A percentile compares a stretch with the other conserved stretches of the same genome.
Conservation (phyloP, 2,797 vertebrate species). For the Pseudotriccus pelzelni region DNA sequence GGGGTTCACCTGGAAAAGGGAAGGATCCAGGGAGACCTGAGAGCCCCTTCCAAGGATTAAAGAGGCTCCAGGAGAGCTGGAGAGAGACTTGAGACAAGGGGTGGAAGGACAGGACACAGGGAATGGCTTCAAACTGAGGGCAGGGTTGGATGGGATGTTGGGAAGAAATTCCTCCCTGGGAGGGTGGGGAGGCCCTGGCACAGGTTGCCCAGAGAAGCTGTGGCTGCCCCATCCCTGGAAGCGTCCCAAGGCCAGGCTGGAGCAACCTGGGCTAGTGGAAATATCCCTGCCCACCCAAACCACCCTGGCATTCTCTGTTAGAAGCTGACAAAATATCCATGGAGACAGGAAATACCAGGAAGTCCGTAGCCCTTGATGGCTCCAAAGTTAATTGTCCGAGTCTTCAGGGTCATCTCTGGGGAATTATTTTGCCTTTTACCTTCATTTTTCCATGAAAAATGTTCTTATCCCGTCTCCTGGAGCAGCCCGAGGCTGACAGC, state of each 20-base stretch:
- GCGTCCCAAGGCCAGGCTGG: neutral
- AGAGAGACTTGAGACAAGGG: neutral
- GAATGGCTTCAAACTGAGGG: neutral
- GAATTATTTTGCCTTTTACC: neutral
- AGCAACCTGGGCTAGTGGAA: neutral
- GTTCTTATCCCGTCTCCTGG: neutral
- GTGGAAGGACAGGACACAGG: neutral
- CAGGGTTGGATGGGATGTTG: rapidly evolving
- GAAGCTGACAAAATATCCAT: neutral
- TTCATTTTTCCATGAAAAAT: neutral
- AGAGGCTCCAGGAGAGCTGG: neutral
- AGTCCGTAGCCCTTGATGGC: neutral
- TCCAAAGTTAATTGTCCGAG: neutral
- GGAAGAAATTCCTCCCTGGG: rapidly evolving
- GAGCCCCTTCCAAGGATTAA: neutral
- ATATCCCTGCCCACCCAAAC: neutral
- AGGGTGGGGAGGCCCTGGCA: neutral
- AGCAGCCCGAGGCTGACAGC: neutral
- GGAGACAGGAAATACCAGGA: neutral
- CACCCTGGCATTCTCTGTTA: neutral
- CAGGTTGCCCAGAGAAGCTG: neutral
- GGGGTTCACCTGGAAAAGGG: neutral
- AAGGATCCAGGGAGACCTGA: neutral
- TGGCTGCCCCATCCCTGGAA: neutral
- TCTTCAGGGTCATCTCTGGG: no score